A percentile compares a stretch with the other conserved stretches of the same genome.
Conservation (phyloP, 2,888 invertebrate genomes). For the Trissolcus brochymenae region DNA sequence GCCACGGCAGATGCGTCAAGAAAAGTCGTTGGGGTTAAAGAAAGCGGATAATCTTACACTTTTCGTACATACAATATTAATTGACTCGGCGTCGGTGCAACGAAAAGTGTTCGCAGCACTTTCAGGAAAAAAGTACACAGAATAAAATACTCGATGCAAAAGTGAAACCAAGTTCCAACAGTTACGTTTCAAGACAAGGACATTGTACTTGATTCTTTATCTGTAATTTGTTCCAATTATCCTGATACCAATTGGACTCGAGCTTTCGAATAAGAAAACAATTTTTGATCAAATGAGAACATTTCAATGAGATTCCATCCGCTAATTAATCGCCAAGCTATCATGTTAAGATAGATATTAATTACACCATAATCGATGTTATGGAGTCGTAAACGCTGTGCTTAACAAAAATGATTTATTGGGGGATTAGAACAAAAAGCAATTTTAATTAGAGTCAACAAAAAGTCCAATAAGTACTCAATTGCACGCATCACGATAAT, state of each 20-base stretch:
- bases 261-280: slow-evolving; percentile 3
- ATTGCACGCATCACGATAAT: not conserved
- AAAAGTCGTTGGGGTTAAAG: too few species aligned
- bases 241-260: slow-evolving; percentile 32
- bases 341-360: slow-evolving; percentile 29
- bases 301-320: slow-evolving; percentile 27
- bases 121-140: not conserved
- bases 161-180: slow-evolving; percentile 5
- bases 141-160: not conserved
- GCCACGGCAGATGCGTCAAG: not conserved
- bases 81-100: not conserved
- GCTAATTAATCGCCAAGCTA: slow-evolving; percentile 3
- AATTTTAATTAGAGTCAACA: slow-evolving; percentile 27
- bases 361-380: slow-evolving; percentile 34
- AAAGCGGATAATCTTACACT: too few species aligned
- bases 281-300: slow-evolving; percentile 14
- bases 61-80: not conserved
- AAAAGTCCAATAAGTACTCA: not conserved
- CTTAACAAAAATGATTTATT: slow-evolving; percentile 32
- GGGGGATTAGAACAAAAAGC: slow-evolving; percentile 19
- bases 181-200: slow-evolving; percentile 23
- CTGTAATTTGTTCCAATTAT: slow-evolving; percentile 46
- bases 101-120: not conserved
- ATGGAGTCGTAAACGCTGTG: slow-evolving; percentile 15
- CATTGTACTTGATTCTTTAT: slow-evolving; percentile 32